A percentile compares a stretch with the other conserved stretches of the same genome.
Evolutionary conservation across 1,140 invertebrate genomes (phyloP).

Genomic region (Papilio machaon): DNA sequence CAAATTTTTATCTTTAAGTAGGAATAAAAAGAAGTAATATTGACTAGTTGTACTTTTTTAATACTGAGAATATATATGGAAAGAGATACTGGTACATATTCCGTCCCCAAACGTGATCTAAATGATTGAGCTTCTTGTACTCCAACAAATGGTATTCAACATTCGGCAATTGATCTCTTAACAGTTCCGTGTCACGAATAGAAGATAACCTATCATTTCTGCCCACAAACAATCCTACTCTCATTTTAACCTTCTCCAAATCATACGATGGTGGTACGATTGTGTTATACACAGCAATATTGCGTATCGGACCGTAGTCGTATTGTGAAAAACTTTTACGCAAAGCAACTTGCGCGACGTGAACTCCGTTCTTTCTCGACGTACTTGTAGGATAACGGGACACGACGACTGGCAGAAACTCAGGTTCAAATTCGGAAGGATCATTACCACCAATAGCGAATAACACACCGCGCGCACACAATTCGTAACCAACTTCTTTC

Average conservation of each 20-base stretch:
- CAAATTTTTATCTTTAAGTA: not conserved
- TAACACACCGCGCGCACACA: constrained; percentile 49
- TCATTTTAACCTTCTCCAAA: constrained; percentile 81
- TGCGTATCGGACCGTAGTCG: constrained; percentile 79
- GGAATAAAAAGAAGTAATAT: not conserved
- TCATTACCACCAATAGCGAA: constrained; percentile 55
- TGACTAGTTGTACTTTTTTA: constrained; percentile 42
- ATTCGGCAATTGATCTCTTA: constrained; percentile 77
- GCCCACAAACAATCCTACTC: constrained; percentile 79
- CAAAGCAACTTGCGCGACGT: constrained; percentile 84
- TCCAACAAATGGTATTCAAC: constrained; percentile 50
- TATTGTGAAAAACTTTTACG: constrained; percentile 66
- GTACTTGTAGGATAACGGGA: constrained; percentile 54
- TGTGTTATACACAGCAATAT: constrained; percentile 79
- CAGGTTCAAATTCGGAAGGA: constrained; percentile 51
- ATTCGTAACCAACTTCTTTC: constrained; percentile 42
- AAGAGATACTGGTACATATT: constrained; percentile 74
- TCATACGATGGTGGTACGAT: constrained; percentile 82
- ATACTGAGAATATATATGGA: constrained; percentile 51
- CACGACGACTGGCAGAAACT: constrained; percentile 48
- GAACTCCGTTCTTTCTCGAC: constrained; percentile 86
- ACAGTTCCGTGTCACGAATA: constrained; percentile 80
- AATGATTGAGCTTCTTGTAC: constrained; percentile 58
- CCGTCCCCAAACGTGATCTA: constrained; percentile 83
- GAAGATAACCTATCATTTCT: constrained; percentile 83